phyloP scores from a whole-genome alignment of 2,888 invertebrate species.

The Limnephilus auricula region DNA sequence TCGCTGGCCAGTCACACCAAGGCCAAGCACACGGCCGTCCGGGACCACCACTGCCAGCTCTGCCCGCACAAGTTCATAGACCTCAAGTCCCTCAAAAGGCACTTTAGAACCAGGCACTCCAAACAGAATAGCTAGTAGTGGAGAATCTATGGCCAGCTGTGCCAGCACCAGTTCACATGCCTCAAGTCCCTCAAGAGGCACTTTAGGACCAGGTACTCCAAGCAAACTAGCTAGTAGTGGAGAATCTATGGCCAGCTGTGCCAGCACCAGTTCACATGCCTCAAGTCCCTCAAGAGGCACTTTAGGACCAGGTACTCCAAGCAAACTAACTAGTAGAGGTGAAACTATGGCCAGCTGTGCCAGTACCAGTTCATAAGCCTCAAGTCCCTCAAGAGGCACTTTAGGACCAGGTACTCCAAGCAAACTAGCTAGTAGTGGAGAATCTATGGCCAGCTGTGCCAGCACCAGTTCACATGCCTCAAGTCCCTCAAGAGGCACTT shows the following conservation, averaged over 20 bases:
- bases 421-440: background rate
- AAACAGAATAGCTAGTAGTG: slow-evolving; percentile 10
- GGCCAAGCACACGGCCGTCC: slow-evolving; percentile 32
- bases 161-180: background rate
- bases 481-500: background rate
- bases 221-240: background rate
- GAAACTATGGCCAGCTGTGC: background rate
- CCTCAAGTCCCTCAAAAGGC: slow-evolving; percentile 35
- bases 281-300: background rate
- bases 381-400: background rate
- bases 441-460: too few relatives aligned
- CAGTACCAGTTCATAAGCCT: background rate
- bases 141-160: background rate
- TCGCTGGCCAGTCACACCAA: slow-evolving; percentile 49
- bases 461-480: background rate
- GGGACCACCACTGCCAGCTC: slow-evolving; percentile 31
- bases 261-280: background rate
- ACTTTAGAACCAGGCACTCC: background rate
- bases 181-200: background rate
- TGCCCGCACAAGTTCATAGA: slow-evolving; percentile 44
- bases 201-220: background rate
- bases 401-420: background rate
- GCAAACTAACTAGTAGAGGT: background rate
- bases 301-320: background rate
- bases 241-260: background rate